These are phyloP conservation scores for Endomychus coccineus DNA, from an alignment of 2,888 invertebrate genomes.

Conservation along the genomic window DNA sequence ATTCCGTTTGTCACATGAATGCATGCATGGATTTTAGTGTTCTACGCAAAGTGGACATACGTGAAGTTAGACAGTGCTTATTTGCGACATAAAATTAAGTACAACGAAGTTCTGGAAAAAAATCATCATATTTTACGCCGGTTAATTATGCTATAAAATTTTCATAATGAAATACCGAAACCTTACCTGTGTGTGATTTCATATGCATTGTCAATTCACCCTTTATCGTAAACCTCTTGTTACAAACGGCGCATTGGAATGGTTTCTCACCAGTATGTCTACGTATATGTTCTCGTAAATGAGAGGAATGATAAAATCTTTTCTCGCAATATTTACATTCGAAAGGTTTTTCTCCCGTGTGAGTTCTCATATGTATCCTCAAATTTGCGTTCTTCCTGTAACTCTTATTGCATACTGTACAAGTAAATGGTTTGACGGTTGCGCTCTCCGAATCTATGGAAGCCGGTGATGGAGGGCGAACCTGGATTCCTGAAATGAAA, in stretches of 20 bases:
- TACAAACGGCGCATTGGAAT: slow-evolving; percentile 38
- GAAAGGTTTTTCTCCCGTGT: slow-evolving; percentile 41
- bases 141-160: too few species aligned
- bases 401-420: slow-evolving; percentile 36
- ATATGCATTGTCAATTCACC: slow-evolving; percentile 45
- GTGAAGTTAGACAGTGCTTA: too few species aligned
- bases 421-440: slow-evolving; percentile 30
- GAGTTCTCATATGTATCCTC: slow-evolving; percentile 39
- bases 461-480: slow-evolving; percentile 33
- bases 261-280: slow-evolving; percentile 42
- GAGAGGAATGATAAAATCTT: slow-evolving; percentile 40
- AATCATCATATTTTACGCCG: too few species aligned
- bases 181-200: slow-evolving; percentile 47
- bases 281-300: slow-evolving; percentile 38
- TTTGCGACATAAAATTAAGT: too few species aligned
- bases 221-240: slow-evolving; percentile 39
- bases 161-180: too few species aligned
- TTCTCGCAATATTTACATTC: slow-evolving; percentile 42
- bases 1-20: too few species aligned
- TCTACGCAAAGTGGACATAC: too few species aligned
- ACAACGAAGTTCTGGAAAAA: too few species aligned
- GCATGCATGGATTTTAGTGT: too few species aligned
- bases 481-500: slow-evolving; percentile 28
- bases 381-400: slow-evolving; percentile 40
- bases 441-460: neutral